Conservation (phyloP, 1,140 invertebrate species). For the Orchestia grillus region DNA sequence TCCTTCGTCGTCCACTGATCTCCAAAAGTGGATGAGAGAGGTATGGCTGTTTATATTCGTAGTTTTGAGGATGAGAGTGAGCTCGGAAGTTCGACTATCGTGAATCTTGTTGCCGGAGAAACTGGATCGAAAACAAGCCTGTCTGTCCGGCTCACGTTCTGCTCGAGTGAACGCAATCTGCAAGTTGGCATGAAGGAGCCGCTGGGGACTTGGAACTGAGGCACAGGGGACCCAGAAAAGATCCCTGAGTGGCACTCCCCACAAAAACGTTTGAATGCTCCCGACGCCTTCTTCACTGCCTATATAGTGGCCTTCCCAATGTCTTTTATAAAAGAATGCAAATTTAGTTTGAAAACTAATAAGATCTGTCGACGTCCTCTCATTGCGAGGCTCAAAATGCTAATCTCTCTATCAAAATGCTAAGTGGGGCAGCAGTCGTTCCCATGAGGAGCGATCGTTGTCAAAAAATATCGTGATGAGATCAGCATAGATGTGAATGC, state of each 20-base stretch:
- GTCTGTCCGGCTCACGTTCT: neutral
- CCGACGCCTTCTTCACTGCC: neutral
- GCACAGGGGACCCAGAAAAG: neutral
- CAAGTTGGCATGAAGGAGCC: neutral
- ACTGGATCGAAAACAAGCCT: neutral
- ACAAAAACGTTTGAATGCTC: neutral
- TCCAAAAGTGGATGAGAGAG: no score
- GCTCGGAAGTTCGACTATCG: neutral
- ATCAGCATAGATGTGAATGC: neutral
- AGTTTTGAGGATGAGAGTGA: neutral
- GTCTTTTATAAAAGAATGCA: neutral
- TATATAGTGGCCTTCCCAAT: neutral
- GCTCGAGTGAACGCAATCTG: neutral
- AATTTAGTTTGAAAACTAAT: slow-evolving; percentile 11
- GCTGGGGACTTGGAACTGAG: neutral
- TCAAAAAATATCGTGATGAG: neutral
- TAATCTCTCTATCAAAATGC: slow-evolving; percentile 1
- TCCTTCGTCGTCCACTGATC: no score
- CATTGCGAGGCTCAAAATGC: neutral
- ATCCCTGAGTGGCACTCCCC: neutral
- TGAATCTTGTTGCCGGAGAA: neutral
- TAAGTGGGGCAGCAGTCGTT: neutral
- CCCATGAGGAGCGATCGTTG: neutral
- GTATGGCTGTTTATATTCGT: no score
- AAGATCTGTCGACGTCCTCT: neutral